These are phyloP conservation scores for Bovichtus diacanthus DNA, from an alignment of 2,797 vertebrate genomes.

Conservation along the genomic window DNA sequence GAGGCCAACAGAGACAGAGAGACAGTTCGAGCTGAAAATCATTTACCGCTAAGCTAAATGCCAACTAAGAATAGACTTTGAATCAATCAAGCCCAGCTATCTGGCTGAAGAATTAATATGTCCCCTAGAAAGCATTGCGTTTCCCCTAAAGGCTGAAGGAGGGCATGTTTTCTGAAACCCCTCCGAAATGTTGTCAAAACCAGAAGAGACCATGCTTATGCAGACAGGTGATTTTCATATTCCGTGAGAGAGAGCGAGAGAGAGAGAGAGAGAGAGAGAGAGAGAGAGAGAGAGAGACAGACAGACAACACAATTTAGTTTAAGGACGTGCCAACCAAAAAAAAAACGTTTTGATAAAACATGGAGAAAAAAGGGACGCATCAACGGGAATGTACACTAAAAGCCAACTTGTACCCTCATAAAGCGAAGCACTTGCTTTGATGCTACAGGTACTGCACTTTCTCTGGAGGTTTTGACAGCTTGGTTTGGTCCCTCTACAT, in stretches of 20 bases:
- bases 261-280: too few species aligned
- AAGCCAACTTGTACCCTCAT: slow-evolving; percentile 22
- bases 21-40: slow-evolving; percentile 81
- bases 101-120: slow-evolving; percentile 77
- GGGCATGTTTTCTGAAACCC: slow-evolving; percentile 46
- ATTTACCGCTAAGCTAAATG: slow-evolving; percentile 85
- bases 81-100: slow-evolving; percentile 83
- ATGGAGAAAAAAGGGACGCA: neutral
- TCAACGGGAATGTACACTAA: slow-evolving; percentile 34
- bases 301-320: slow-evolving; percentile 22
- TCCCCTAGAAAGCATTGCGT: slow-evolving; percentile 66
- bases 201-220: neutral
- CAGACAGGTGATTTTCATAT: slow-evolving; percentile 16
- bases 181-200: slow-evolving; percentile 12
- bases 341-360: neutral
- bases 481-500: slow-evolving; percentile 34
- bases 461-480: slow-evolving; percentile 50
- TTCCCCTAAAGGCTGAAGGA: slow-evolving; percentile 42
- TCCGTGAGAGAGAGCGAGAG: too few species aligned
- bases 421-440: slow-evolving; percentile 46
- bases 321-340: slow-evolving; percentile 11
- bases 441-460: slow-evolving; percentile 41
- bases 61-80: slow-evolving; percentile 87
- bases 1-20: slow-evolving; percentile 47
- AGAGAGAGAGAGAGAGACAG: too few species aligned